Conservation (phyloP, 2,888 invertebrate genomes). For the Serripes groenlandicus region DNA sequence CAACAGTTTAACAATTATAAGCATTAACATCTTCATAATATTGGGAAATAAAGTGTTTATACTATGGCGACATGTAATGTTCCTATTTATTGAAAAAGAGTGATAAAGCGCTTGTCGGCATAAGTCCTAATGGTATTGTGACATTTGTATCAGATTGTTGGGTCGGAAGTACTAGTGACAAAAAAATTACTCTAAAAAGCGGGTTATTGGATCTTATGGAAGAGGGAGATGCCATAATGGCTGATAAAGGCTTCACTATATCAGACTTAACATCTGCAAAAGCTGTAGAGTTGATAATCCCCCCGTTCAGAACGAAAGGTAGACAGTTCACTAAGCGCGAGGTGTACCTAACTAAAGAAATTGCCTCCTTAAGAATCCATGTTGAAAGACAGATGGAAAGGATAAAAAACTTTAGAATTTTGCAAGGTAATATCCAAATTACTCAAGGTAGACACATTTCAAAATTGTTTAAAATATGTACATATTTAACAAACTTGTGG, state of each 20-base stretch:
- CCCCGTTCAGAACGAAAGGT: slow-evolving; percentile 48
- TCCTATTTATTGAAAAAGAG: too few species aligned
- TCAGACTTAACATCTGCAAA: slow-evolving; percentile 43
- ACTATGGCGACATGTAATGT: too few species aligned
- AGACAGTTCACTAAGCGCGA: slow-evolving; percentile 35
- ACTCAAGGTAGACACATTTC: slow-evolving; percentile 5
- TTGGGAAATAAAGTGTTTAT: too few species aligned
- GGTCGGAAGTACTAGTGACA: slow-evolving; percentile 59
- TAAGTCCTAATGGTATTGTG: slow-evolving; percentile 52
- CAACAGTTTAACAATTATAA: too few species aligned
- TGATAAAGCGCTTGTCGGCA: slow-evolving; percentile 49
- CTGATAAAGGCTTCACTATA: slow-evolving; percentile 64
- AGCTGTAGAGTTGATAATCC: slow-evolving; percentile 44
- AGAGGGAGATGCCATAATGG: slow-evolving; percentile 61
- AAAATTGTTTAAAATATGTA: slow-evolving; percentile 38
- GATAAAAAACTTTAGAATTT: slow-evolving; percentile 36
- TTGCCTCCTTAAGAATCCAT: slow-evolving; percentile 41
- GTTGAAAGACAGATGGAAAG: slow-evolving; percentile 35
- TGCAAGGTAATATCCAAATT: slow-evolving; percentile 44
- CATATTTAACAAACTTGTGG: slow-evolving; percentile 20
- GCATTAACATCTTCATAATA: too few species aligned
- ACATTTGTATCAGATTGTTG: slow-evolving; percentile 62
- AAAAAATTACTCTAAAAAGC: slow-evolving; percentile 41
- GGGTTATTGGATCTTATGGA: slow-evolving; percentile 57
- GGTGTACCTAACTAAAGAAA: slow-evolving; percentile 34